These are phyloP conservation scores for Rattus rattus DNA, from an alignment of 2,113 vertebrate species.

Conservation along the genomic window DNA sequence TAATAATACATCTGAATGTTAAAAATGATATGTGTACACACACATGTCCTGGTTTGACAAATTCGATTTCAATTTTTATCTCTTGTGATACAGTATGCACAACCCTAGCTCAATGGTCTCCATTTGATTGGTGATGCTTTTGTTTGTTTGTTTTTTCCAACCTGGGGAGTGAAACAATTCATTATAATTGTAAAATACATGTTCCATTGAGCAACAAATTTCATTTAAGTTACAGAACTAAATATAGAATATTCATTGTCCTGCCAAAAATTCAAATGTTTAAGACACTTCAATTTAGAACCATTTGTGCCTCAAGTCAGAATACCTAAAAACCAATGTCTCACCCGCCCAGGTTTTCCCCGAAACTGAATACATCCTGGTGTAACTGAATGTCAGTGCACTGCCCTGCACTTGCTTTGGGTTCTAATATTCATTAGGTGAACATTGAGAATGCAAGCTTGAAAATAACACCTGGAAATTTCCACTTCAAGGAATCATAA, in stretches of 20 bases:
- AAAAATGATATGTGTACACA: constrained; percentile 75
- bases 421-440: constrained; percentile 42
- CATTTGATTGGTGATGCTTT: constrained; percentile 73
- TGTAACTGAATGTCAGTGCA: constrained; percentile 53
- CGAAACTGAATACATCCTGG: not conserved
- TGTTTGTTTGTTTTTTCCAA: constrained; percentile 65
- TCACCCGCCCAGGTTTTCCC: not conserved
- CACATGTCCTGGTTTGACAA: constrained; percentile 85
- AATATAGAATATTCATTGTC: not conserved
- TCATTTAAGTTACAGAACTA: constrained; percentile 9
- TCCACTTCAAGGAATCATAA: constrained; percentile 38
- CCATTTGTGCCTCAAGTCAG: constrained; percentile 53
- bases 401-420: not conserved
- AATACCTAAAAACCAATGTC: not conserved
- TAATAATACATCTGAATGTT: constrained; percentile 77
- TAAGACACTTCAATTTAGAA: not conserved
- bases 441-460: constrained; percentile 19
- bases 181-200: constrained; percentile 66
- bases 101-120: constrained; percentile 81
- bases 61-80: constrained; percentile 80
- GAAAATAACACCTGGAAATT: constrained; percentile 59
- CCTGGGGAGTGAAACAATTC: constrained; percentile 75
- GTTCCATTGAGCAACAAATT: constrained; percentile 47
- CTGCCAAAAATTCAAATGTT: not conserved
- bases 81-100: constrained; percentile 74